Evolutionary conservation across 2,113 vertebrate genomes (phyloP), one percentile per base, ranked within the genome.

Genomic region (Recurvirostra avosetta): DNA sequence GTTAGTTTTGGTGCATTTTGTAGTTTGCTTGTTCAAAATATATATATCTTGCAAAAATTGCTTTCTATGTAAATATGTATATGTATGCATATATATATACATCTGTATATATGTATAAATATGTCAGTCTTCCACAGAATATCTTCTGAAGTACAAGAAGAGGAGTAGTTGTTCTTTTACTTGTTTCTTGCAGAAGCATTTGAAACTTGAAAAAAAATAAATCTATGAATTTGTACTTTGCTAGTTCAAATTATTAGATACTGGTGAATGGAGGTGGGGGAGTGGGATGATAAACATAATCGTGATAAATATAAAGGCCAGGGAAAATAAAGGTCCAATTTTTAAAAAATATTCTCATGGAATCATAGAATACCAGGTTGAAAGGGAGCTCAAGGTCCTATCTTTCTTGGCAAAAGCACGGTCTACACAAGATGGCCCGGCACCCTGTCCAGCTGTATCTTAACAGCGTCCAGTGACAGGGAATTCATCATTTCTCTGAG

Each of bases 221-320:
- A 23, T 0, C 5, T 38, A 9, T 52, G 1, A 86, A 55, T 29
- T 8, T 53, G 7, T 70, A 58, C 50, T 71, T 75, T 36, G 7
- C 10, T 41, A 47, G 12, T 75, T 81, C 26, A 38, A 19, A 43
- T 59, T 72, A 49, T 80, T 71, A 82, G n/a, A 47, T 66, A 41
- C 45, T 32, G 12, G 26, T 55, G 73, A 94, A 66, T 0, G 1
- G 11, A 6, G 1, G 29, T 5, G 3, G 13, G 4, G n/a, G 13
- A 17, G 30, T 25, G 29, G 10, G 26, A 4, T 22, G 29, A 62
- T 70, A 70, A 74, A 50, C 8, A 27, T n/a, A 50, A 15, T 67
- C 6, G 21, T 67, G 45, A 40, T 43, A 78, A 61, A 41, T 32
- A 36, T 16, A 62, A 79, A 86, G 19, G 5, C 12, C 18, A 3